These are phyloP conservation scores for Poecilia gillii DNA, from an alignment of 2,797 vertebrate species.

Conservation along the genomic window DNA sequence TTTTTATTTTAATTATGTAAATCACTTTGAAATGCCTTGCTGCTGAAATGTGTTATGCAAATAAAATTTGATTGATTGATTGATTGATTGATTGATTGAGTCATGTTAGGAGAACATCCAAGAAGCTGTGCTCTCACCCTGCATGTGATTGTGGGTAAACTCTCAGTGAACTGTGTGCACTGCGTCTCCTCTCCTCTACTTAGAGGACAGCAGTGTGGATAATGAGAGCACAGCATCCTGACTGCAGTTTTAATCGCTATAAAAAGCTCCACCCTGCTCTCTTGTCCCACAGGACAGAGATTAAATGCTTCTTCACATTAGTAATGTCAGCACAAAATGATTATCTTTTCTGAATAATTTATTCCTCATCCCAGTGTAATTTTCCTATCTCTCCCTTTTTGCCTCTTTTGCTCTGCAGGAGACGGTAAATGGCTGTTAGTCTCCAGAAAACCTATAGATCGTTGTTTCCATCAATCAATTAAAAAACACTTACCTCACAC, in stretches of 20 bases:
- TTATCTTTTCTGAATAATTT: constrained; percentile 99
- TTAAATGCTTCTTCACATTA: constrained; percentile 99
- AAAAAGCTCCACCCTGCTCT: constrained; percentile 79
- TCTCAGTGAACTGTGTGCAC: constrained; percentile 41
- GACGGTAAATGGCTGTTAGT: constrained; percentile 94
- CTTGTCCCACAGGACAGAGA: constrained; percentile 84
- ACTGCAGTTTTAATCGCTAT: constrained; percentile 82
- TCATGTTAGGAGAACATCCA: not conserved
- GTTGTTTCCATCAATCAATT: constrained; percentile 99
- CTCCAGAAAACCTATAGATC: constrained; percentile 89
- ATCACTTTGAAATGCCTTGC: too few species aligned
- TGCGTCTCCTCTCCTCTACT: constrained; percentile 49
- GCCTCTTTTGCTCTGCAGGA: constrained; percentile 87
- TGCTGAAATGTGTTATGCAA: too few species aligned
- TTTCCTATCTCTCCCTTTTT: constrained; percentile 90
- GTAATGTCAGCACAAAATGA: constrained; percentile 98
- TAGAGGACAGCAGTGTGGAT: constrained; percentile 65
- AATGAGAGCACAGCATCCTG: constrained; percentile 55
- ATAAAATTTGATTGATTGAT: too few species aligned
- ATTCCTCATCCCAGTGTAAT: constrained; percentile 88
- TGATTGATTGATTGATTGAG: not conserved
- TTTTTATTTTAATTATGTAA: too few species aligned
- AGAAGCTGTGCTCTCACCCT: not conserved
- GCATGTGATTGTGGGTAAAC: constrained; percentile 21
- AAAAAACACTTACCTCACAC: constrained; percentile 99